Evolutionary conservation across 2,113 vertebrate genomes (phyloP).

Genomic region (Eptatretus burgeri): DNA sequence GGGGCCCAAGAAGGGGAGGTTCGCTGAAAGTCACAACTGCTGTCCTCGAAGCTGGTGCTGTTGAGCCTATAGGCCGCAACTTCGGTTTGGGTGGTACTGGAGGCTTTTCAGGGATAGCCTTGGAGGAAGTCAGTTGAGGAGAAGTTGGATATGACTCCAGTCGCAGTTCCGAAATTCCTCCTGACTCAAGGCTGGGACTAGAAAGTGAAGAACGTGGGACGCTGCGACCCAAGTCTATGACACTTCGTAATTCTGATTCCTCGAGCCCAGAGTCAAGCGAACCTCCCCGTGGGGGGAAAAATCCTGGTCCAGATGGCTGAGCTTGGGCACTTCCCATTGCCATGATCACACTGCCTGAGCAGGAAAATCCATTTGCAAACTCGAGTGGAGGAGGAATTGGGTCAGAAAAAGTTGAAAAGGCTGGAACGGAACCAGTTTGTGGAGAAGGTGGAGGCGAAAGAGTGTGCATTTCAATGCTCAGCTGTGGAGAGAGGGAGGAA

Average conservation of each 20-base stretch:
- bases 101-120: background rate
- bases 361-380: conserved; percentile 1
- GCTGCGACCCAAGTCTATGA: background rate
- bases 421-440: background rate
- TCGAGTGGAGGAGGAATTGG: conserved; percentile 4
- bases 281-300: background rate
- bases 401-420: background rate
- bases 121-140: background rate
- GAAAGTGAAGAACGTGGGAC: conserved; percentile 2
- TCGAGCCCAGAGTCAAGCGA: conserved; percentile 5
- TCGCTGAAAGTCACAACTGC: conserved; percentile 6
- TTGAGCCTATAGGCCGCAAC: background rate
- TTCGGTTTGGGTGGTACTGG: conserved; percentile 6
- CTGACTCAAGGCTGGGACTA: background rate
- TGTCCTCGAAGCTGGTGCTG: background rate
- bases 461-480: background rate
- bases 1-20: background rate
- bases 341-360: background rate
- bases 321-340: background rate
- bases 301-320: background rate
- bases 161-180: background rate
- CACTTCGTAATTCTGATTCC: background rate
- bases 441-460: conserved; percentile 4
- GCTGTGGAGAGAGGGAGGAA: too few relatives aligned
- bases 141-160: background rate